Evolutionary conservation across 92 coral and sea anemone species (phyloP), one percentile per base, ranked within the genome.

Genomic region (Palythoa grandiflora): DNA sequence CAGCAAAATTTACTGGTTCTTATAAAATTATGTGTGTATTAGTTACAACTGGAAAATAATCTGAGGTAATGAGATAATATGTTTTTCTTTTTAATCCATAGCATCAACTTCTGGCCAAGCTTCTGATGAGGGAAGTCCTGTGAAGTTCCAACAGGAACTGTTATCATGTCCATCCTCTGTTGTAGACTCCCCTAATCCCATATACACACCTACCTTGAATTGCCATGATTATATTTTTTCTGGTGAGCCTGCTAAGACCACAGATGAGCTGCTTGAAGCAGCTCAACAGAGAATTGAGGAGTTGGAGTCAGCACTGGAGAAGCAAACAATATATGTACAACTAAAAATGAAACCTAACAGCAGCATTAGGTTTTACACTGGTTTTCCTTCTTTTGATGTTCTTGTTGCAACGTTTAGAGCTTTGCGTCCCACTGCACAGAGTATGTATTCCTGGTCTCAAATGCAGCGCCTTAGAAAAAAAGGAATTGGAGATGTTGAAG

Each of bases 361-460:
- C 53, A 48, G 57, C 11, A 44, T 74, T 13, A 74, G 59, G 10
- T 40, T 74, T 74, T 74, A 40, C 15, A 74, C 78, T 14, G 78
- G 78, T 44, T 74, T 74, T n/a, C 35, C 59, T 3, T 74, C 78
- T 1, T 74, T 74, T n/a, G 37, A 74, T 3, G 6, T 74, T 16
- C 78, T 74, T 40, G 78, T 74, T 1, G 78, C 53, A 74, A 74
- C 78, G 15, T 74, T 74, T 6, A 74, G 78, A 44, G 55, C 78
- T 7, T 55, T 74, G 21, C 0, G 35, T 13, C 78, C 78, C 53
- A 15, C 78, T 40, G 59, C 78, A 40, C 53, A 74, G 40, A 74
- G n/a, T 0, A 74, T 74, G 78, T 74, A 74, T 48, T 40, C 78
- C 1, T 74, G 78, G 78, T 74, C 78, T 0, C 57, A 74, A 48